Evolutionary conservation across 1,140 invertebrate species (phyloP).

Genomic region (Zaprionus capensis): DNA sequence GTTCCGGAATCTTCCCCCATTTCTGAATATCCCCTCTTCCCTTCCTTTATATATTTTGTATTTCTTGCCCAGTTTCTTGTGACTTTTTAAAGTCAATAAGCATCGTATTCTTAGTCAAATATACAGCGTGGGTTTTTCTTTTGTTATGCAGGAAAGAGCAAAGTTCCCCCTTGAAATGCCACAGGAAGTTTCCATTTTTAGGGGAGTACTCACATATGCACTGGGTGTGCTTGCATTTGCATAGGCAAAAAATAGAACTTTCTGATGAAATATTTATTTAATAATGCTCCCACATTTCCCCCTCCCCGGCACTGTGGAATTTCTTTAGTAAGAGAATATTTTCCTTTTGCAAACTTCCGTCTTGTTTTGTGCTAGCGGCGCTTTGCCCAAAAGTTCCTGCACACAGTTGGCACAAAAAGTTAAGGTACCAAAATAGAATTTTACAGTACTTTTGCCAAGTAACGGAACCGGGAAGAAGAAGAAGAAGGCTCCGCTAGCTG

Average conservation of each 20-base stretch:
- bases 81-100: conserved; percentile 9
- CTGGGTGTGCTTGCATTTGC: conserved; percentile 29
- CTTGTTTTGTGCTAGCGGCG: background rate
- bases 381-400: background rate
- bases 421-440: conserved; percentile 14
- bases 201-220: background rate
- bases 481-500: conserved; percentile 12
- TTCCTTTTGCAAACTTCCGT: background rate
- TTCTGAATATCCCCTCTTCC: too few species aligned
- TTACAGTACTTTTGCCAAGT: conserved; percentile 10
- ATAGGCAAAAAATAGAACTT: conserved; percentile 29
- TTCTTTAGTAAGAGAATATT: background rate
- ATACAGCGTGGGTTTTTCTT: background rate
- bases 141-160: background rate
- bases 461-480: conserved; percentile 8
- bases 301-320: background rate
- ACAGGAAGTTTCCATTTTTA: conserved; percentile 11
- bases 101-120: background rate
- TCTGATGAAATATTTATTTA: conserved; percentile 43
- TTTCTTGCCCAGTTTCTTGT: background rate
- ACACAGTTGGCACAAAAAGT: conserved; percentile 1
- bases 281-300: background rate
- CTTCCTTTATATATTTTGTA: background rate
- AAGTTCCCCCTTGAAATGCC: background rate
- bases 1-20: too few species aligned